These are phyloP conservation scores for Botia almorhae DNA, from an alignment of 2,797 vertebrate species.

Conservation along the genomic window DNA sequence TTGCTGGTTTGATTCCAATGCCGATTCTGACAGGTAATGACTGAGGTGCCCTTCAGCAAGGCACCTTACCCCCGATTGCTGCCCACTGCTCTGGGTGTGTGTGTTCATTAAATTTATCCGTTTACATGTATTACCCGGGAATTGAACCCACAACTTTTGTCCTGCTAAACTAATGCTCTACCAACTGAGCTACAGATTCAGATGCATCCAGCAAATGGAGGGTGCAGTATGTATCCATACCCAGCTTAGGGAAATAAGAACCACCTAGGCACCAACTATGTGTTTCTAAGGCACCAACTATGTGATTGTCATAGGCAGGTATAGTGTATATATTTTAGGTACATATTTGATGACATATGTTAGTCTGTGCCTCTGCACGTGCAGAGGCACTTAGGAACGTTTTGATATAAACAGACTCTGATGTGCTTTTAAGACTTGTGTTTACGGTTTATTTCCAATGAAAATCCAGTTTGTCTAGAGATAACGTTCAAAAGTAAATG, in stretches of 20 bases:
- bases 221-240: constrained; percentile 20
- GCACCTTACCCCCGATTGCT: too few relatives aligned
- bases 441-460: background rate
- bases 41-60: too few relatives aligned
- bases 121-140: too few relatives aligned
- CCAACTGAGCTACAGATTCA: too few relatives aligned
- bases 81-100: background rate
- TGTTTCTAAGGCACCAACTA: background rate
- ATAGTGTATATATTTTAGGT: background rate
- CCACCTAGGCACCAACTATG: too few relatives aligned
- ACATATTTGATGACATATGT: too few relatives aligned
- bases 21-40: too few relatives aligned
- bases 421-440: background rate
- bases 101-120: background rate
- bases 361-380: background rate
- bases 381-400: background rate
- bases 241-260: background rate
- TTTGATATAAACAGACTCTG: background rate
- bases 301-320: background rate
- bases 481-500: background rate
- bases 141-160: background rate
- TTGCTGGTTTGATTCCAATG: too few relatives aligned
- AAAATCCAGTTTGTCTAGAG: constrained; percentile 4
- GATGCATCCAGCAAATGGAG: background rate
- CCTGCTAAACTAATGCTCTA: background rate